Conservation (phyloP, 1,140 invertebrate species). For the Heterodera carotae region DNA sequence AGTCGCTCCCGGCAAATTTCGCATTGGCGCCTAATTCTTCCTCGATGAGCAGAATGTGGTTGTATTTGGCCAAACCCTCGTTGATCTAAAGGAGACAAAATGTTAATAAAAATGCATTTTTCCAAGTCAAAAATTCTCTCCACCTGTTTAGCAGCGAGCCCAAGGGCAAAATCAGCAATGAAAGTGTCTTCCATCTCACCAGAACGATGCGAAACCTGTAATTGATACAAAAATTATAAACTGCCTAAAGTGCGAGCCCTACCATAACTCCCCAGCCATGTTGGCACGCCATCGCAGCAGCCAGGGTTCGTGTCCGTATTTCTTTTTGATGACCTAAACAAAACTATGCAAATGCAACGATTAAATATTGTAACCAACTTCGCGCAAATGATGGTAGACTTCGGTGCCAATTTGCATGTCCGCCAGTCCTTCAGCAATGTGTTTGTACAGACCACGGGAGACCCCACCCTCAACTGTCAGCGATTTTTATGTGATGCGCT, state of each 20-base stretch:
- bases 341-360: no score
- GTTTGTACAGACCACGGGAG: no score
- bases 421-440: no score
- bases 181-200: constrained; percentile 99
- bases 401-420: no score
- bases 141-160: constrained; percentile 86
- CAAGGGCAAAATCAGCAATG: constrained; percentile 96
- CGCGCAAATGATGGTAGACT: no score
- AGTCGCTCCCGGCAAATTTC: constrained; percentile 90
- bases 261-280: constrained; percentile 96
- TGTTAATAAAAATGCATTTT: no score
- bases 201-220: constrained; percentile 81
- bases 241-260: not conserved
- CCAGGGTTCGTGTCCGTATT: constrained; percentile 90
- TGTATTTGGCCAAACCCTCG: constrained; percentile 96
- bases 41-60: constrained; percentile 96
- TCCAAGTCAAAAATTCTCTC: not conserved
- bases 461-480: no score
- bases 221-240: not conserved
- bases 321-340: constrained; percentile 87
- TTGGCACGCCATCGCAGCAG: constrained; percentile 86
- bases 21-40: constrained; percentile 88
- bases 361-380: no score
- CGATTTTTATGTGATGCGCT: no score
- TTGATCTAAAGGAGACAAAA: constrained; percentile 81